Percentiles rank a stretch among this genome's conserved stretches.
Evolutionary conservation across 2,888 invertebrate species (phyloP).

Genomic region (Nebria salina): DNA sequence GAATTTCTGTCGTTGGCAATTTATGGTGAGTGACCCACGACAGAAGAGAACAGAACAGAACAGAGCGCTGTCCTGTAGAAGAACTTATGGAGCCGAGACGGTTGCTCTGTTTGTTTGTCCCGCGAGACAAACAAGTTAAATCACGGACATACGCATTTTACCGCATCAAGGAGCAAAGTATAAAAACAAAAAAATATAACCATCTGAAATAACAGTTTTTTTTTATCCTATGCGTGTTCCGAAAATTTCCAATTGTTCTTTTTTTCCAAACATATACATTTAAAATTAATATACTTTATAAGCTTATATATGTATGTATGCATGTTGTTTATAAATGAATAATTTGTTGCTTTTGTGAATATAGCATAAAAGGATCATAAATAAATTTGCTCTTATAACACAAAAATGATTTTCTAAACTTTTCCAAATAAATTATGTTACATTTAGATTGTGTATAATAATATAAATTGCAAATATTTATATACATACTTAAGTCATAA

Average conservation of each 20-base stretch:
- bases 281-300: too few species aligned
- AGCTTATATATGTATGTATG: too few species aligned
- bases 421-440: too few species aligned
- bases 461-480: too few species aligned
- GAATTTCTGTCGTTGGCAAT: conserved; percentile 43
- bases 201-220: background rate
- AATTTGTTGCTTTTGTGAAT: too few species aligned
- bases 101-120: conserved; percentile 8
- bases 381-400: too few species aligned
- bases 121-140: conserved; percentile 34
- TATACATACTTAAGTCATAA: too few species aligned
- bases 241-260: background rate
- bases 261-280: too few species aligned
- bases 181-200: background rate
- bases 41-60: background rate
- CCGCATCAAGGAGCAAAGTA: background rate
- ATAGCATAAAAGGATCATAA: too few species aligned
- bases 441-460: too few species aligned
- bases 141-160: conserved; percentile 23
- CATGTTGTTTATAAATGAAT: too few species aligned
- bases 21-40: conserved; percentile 43
- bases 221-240: background rate
- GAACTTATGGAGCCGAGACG: background rate
- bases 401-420: too few species aligned
- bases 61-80: background rate